A percentile compares a stretch with the other conserved stretches of the same genome.
These are phyloP conservation scores for Psittacula echo DNA, from an alignment of 2,797 vertebrate species.

Conservation along the genomic window DNA sequence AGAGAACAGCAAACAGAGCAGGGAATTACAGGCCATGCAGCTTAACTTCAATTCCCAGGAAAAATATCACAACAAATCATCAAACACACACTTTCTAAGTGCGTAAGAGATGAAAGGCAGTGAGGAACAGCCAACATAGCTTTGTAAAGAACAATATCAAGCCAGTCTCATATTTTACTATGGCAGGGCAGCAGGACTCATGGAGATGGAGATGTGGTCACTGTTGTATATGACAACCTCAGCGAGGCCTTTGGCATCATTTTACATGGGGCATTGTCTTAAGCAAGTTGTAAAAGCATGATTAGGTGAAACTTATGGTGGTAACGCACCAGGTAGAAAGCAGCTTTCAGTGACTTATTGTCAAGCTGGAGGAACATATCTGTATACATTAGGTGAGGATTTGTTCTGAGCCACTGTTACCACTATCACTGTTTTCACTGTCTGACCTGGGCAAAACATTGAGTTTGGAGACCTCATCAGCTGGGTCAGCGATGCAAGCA, in stretches of 20 bases:
- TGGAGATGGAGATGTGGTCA: background rate
- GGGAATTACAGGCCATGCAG: slow-evolving; percentile 29
- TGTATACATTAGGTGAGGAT: fast-evolving
- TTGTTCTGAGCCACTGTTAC: background rate
- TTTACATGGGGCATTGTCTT: background rate
- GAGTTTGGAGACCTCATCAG: background rate
- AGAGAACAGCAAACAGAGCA: background rate
- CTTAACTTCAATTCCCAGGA: slow-evolving; percentile 41
- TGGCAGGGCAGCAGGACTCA: background rate
- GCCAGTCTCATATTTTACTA: background rate
- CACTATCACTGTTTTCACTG: fast-evolving
- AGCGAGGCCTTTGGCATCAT: background rate
- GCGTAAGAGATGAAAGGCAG: background rate
- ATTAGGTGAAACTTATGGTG: background rate
- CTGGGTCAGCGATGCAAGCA: background rate
- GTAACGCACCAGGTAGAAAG: fast-evolving
- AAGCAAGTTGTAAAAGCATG: background rate
- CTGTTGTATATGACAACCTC: fast-evolving
- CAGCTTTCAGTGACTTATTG: background rate
- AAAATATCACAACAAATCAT: slow-evolving; percentile 26
- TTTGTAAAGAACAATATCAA: background rate
- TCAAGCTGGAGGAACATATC: background rate
- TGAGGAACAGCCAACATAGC: background rate
- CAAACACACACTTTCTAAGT: background rate
- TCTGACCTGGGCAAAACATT: background rate